These are phyloP conservation scores for Polypedilum pembai DNA, from an alignment of 1,140 invertebrate species.

Conservation along the genomic window DNA sequence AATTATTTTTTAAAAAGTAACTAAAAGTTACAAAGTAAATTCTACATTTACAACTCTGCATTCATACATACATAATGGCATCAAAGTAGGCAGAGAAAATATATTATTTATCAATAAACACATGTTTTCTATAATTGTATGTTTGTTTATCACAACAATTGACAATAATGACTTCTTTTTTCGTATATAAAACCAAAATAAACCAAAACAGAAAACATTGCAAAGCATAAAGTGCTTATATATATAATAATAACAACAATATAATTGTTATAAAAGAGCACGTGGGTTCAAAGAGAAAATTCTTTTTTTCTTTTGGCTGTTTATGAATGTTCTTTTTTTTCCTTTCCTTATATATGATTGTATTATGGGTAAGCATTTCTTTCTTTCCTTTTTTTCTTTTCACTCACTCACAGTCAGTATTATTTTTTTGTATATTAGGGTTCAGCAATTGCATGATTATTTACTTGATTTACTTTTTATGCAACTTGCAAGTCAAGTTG, in stretches of 20 bases:
- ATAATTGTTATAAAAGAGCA: slow-evolving; percentile 19
- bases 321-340: slow-evolving; percentile 16
- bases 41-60: no score
- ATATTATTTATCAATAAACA: slow-evolving; percentile 29
- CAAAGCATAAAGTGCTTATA: background rate
- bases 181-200: background rate
- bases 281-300: slow-evolving; percentile 25
- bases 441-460: no score
- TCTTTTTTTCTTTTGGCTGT: slow-evolving; percentile 22
- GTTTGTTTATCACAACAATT: slow-evolving; percentile 28
- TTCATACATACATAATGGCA: background rate
- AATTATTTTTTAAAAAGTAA: no score
- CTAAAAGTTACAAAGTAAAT: no score
- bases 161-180: slow-evolving; percentile 22
- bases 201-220: background rate
- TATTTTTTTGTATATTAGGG: no score
- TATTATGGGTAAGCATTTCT: no score
- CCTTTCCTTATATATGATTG: background rate
- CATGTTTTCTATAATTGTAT: slow-evolving; percentile 28
- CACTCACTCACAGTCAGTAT: no score
- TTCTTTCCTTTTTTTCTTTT: no score
- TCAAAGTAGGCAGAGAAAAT: background rate
- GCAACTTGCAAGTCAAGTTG: no score
- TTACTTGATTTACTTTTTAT: no score
- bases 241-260: slow-evolving; percentile 28